Evolutionary conservation across 2,113 vertebrate genomes (phyloP).

Genomic region (Probosciger aterrimus): DNA sequence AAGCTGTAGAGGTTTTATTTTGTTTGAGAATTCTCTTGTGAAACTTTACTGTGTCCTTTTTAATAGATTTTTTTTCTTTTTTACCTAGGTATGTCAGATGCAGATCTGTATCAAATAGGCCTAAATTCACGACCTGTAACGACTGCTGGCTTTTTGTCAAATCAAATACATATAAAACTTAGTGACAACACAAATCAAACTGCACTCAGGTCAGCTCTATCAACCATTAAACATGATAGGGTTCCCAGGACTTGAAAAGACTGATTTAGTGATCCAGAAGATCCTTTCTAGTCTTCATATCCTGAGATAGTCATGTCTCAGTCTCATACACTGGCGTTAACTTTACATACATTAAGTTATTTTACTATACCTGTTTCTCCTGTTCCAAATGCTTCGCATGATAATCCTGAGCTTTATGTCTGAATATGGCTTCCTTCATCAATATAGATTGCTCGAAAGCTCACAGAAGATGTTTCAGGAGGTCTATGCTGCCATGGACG

Average conservation of each 20-base stretch:
- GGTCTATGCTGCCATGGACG: background rate
- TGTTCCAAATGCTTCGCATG: fast-evolving
- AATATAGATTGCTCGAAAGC: background rate
- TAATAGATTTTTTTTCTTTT: background rate
- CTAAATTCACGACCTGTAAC: background rate
- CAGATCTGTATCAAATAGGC: background rate
- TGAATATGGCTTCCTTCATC: background rate
- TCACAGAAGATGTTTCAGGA: background rate
- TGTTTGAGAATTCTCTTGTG: background rate
- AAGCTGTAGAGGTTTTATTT: background rate
- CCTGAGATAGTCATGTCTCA: background rate
- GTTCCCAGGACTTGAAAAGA: background rate
- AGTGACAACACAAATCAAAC: background rate
- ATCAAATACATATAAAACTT: background rate
- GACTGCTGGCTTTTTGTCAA: background rate
- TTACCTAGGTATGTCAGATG: background rate
- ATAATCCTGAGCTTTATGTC: background rate
- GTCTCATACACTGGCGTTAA: background rate
- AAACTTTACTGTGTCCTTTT: background rate
- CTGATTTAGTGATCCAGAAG: background rate
- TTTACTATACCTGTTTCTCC: background rate
- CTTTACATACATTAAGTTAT: background rate
- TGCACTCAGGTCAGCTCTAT: background rate
- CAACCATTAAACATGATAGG: background rate
- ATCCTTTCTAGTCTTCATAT: background rate